Evolutionary conservation across 2,797 vertebrate species (phyloP).

Genomic region (Myotis pilosus): DNA sequence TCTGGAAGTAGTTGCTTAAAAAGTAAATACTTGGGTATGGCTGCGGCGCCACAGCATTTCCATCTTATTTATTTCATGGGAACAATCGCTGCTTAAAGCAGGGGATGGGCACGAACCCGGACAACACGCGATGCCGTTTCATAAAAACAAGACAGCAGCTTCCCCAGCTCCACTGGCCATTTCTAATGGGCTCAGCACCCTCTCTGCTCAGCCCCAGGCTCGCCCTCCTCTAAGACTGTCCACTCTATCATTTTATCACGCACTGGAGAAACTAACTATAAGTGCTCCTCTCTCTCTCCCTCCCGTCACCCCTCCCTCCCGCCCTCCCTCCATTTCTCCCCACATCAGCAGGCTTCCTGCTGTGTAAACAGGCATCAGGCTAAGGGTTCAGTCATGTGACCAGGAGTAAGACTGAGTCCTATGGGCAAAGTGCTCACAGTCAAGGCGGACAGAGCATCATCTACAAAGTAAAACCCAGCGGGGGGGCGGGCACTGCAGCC

Average conservation of each 20-base stretch:
- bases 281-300: accelerated
- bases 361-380: too few species aligned
- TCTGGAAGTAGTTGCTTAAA: constrained; percentile 27
- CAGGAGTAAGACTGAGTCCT: accelerated
- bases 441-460: not conserved
- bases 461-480: accelerated
- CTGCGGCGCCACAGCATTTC: not conserved
- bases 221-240: not conserved
- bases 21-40: constrained; percentile 18
- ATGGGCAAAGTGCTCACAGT: accelerated
- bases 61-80: not conserved
- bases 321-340: not conserved
- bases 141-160: not conserved
- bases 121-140: too few species aligned
- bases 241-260: not conserved
- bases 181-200: not conserved
- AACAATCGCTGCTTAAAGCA: not conserved
- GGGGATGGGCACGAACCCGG: not conserved
- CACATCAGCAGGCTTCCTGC: not conserved
- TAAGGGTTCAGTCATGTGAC: accelerated
- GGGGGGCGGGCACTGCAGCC: accelerated
- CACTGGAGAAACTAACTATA: not conserved
- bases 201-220: not conserved
- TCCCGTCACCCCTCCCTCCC: accelerated
- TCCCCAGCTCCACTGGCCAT: accelerated